phyloP scores from a whole-genome alignment of 2,888 invertebrate species.

The Pecten maximus region DNA sequence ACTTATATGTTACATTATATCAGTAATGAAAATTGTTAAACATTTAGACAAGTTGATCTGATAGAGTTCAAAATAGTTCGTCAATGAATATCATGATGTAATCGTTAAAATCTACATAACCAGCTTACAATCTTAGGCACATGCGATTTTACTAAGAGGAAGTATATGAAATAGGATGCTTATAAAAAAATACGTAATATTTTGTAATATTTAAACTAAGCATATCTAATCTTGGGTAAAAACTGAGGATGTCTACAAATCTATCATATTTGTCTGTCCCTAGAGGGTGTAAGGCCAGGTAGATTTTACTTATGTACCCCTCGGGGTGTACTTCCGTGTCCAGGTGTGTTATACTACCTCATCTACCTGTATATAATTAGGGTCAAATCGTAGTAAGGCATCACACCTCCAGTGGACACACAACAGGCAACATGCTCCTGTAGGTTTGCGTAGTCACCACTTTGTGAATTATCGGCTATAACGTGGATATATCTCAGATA shows the following conservation, averaged over 20 bases:
- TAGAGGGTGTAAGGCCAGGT: conserved; percentile 1
- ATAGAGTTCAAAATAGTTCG: neutral
- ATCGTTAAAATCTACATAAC: neutral
- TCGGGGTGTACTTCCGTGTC: neutral
- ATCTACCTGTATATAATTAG: conserved; percentile 32
- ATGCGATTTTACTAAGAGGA: neutral
- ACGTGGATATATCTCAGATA: neutral
- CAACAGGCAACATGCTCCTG: neutral
- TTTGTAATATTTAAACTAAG: neutral
- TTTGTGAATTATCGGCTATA: neutral
- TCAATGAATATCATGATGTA: neutral
- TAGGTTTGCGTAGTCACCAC: neutral
- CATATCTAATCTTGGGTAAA: neutral
- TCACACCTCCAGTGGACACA: neutral
- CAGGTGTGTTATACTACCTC: neutral
- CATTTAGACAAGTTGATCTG: neutral
- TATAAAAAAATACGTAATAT: neutral
- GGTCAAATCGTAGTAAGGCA: neutral
- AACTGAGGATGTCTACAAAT: neutral
- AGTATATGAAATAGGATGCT: neutral
- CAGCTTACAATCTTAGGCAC: no score
- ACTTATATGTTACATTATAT: no score
- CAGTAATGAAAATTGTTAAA: no score
- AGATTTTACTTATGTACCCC: conserved; percentile 11
- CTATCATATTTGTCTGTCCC: conserved; percentile 12